A percentile compares a stretch with the other conserved stretches of the same genome.
Evolutionary conservation across 2,797 vertebrate species (phyloP).

Genomic region (Betta splendens): DNA sequence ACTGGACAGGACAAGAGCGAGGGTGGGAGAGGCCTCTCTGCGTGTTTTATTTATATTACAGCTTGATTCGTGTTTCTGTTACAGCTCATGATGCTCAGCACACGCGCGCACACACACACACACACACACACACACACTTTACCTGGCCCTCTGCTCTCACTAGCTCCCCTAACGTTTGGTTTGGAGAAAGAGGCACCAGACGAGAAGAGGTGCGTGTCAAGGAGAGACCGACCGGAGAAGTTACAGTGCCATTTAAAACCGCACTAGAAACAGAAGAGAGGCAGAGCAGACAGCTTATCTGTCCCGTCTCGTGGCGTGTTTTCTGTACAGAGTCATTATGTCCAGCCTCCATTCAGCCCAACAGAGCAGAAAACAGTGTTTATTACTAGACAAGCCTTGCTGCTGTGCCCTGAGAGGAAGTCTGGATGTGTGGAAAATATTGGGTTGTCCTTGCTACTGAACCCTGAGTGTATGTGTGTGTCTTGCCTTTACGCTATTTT

Average conservation of each 20-base stretch:
- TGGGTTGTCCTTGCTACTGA: constrained; percentile 55
- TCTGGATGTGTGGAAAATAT: constrained; percentile 42
- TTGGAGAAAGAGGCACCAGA: constrained; percentile 36
- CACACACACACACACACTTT: constrained; percentile 13
- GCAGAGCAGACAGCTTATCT: constrained; percentile 18
- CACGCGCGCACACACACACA: constrained; percentile 12
- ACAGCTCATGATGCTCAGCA: constrained; percentile 20
- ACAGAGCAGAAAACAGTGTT: constrained; percentile 73
- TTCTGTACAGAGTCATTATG: constrained; percentile 53
- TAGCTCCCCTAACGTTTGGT: constrained; percentile 53
- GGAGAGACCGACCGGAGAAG: constrained; percentile 9
- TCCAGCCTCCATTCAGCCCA: constrained; percentile 49
- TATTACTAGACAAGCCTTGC: constrained; percentile 66
- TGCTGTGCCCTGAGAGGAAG: constrained; percentile 73
- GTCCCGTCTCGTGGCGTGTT: constrained; percentile 38
- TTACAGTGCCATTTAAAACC: constrained; percentile 69
- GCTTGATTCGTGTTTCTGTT: constrained; percentile 8
- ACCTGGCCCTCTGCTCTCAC: constrained; percentile 26
- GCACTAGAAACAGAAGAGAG: constrained; percentile 17
- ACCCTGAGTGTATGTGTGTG: constrained; percentile 56
- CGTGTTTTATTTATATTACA: constrained; percentile 15
- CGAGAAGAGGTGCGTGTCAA: constrained; percentile 15
- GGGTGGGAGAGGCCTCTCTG: constrained; percentile 37
- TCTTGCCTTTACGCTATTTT: constrained; percentile 35
- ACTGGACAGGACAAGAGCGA: constrained; percentile 65